Evolutionary conservation across 2,888 invertebrate genomes (phyloP), one percentile per base, ranked within the genome.

Genomic region (Xanthia icteritia): DNA sequence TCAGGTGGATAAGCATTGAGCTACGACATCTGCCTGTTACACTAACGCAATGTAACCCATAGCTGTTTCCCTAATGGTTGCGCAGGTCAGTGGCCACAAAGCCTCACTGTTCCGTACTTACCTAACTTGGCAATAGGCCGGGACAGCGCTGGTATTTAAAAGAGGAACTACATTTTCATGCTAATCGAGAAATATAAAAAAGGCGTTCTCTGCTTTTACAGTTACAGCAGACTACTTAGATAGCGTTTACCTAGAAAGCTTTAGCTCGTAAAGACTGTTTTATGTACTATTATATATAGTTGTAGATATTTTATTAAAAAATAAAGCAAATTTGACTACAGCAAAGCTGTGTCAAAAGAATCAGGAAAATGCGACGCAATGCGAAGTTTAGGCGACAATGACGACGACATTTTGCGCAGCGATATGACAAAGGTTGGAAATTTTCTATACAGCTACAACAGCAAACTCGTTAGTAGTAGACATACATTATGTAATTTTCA

Each of bases 41-140:
- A 61, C 39, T 65, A 73, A 79, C 56, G 36, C 48, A 48, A 69
- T 73, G 23, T 69, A 61, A 58, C 15, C 61, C 64, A n/a, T 45
- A 69, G 65, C 69, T 56, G 39, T 68, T 61, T 61, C 20, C 54
- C 27, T 74, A 66, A 79, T 70, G 56, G 56, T 67, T 60, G 39
- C 48, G 61, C 56, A 74, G 51, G 63, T 64, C 58, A 84, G 58
- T 27, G 39, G 54, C 68, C 54, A 17, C 76, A 64, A 54, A 81
- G 42, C 58, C 45, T 45, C 31, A 36, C n/a, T 74, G 63, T 68
- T 80, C 36, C 54, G 15, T 68, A 58, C 42, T 61, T 51, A 36
- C 31, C 31, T 31, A 63, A 76, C 67, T 85, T 83, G 86, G 82
- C 83, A 83, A 36, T 85, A 85, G 83, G 77, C 83, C 82, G 82